Conservation (phyloP, 2,113 vertebrate species). For the Oncorhynchus tshawytscha region DNA sequence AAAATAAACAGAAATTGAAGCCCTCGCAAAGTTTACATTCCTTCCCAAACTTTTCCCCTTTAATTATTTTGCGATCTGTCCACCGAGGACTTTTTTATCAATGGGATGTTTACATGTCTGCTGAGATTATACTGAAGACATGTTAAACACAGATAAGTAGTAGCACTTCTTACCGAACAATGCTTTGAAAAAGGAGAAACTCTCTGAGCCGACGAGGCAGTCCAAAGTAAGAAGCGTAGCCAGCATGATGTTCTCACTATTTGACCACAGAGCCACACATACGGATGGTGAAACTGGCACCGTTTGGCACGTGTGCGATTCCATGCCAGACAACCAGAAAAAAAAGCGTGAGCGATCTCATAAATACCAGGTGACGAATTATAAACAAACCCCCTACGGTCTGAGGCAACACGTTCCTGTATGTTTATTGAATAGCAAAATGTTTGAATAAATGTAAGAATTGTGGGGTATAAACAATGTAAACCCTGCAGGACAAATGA, state of each 20-base stretch:
- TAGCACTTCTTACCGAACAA: slow-evolving; percentile 36
- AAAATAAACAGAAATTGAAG: slow-evolving; percentile 75
- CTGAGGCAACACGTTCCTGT: slow-evolving; percentile 37
- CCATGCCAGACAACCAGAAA: background rate
- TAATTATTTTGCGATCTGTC: slow-evolving; percentile 77
- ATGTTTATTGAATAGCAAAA: slow-evolving; percentile 58
- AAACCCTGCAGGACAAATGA: slow-evolving; percentile 42
- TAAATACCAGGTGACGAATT: slow-evolving; percentile 61
- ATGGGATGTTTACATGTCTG: slow-evolving; percentile 77
- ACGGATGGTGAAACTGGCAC: background rate
- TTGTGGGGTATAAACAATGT: slow-evolving; percentile 56
- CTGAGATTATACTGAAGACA: slow-evolving; percentile 75
- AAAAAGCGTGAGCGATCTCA: slow-evolving; percentile 36
- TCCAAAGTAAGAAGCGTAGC: slow-evolving; percentile 7
- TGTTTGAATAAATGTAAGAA: slow-evolving; percentile 60
- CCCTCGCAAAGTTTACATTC: slow-evolving; percentile 72
- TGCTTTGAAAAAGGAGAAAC: slow-evolving; percentile 38
- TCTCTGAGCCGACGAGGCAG: slow-evolving; percentile 24
- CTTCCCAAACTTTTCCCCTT: slow-evolving; percentile 65
- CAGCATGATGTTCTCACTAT: slow-evolving; percentile 16
- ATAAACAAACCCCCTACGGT: slow-evolving; percentile 49
- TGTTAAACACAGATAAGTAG: slow-evolving; percentile 70
- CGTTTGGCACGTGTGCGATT: background rate
- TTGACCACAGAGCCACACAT: slow-evolving; percentile 11
- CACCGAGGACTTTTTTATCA: slow-evolving; percentile 82